Evolutionary conservation across 2,888 invertebrate species (phyloP).

Genomic region (Nipponacmea schrenckii): DNA sequence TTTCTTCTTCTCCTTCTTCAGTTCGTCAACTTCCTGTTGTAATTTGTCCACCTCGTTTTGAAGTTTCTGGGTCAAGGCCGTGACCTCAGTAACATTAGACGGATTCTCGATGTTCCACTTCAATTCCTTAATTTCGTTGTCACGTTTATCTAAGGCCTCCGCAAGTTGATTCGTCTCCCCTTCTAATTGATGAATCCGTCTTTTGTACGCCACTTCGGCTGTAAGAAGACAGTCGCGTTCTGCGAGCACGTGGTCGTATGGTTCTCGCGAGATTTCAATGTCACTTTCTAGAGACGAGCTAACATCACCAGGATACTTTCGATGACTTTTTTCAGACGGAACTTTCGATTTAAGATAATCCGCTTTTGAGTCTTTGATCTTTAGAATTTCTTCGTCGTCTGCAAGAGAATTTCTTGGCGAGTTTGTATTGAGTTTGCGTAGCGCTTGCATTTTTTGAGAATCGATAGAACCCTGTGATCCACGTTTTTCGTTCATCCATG

Average conservation of each 20-base stretch:
- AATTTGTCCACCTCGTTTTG: conserved; percentile 14
- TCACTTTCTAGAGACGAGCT: background rate
- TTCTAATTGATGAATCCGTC: conserved; percentile 52
- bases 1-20: conserved; percentile 11
- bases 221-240: conserved; percentile 49
- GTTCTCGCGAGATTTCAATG: conserved; percentile 24
- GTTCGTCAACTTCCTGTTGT: conserved; percentile 12
- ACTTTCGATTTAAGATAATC: background rate
- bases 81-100: background rate
- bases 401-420: background rate
- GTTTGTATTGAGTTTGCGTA: background rate
- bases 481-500: background rate
- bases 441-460: background rate
- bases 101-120: conserved; percentile 37
- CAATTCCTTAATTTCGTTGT: conserved; percentile 44
- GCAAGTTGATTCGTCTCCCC: conserved; percentile 53
- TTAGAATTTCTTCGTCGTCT: background rate
- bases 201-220: conserved; percentile 47
- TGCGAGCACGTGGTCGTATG: conserved; percentile 44
- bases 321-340: background rate
- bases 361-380: background rate
- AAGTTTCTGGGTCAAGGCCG: background rate
- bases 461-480: background rate
- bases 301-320: background rate
- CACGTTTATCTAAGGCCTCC: conserved; percentile 44